Base-by-base conservation (phyloP, 2,888 invertebrate species). In the Patella caerulea region DNA sequence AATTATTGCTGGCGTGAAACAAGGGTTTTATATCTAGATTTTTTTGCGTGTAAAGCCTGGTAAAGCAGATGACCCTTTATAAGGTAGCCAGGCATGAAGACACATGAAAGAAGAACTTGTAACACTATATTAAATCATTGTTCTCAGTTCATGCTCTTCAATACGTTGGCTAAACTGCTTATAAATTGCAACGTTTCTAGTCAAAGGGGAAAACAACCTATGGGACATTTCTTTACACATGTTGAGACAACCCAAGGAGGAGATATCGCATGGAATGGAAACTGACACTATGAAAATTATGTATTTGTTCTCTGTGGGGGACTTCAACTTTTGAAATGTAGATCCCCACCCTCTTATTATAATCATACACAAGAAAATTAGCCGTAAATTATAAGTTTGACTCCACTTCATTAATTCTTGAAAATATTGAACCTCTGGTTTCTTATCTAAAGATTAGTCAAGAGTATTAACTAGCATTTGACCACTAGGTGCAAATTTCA, bases 91-190 rank as follows among this genome's bases (percentile, higher is more conserved):
- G 59, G 74, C 74, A 74, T 74, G 74, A 74, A 74, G 65, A 74
- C 59, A 74, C 73, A 73, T 55, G 19, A 73, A 73, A 73, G 73
- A 54, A 54, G 56, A 52, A n/a, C 52, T 59, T 69, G 74, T 74
- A 74, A 74, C 69, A 65, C 45, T 74, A 74, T 74, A 74, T 74
- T 74, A 74, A 74, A 69, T 11, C 74, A 74, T 74, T 74, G 74
- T 74, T 74, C 74, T 74, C 74, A 7, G 69, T 74, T 59, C 52
- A 74, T 69, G 52, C 59, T 59, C 65, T 74, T 65, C 69, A 74
- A 74, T 69, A 65, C 65, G 52, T 24, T 65, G 74, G 74, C 19
- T 69, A 74, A 74, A 74, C 74, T 24, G 74, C 69, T 69, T 59
- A 74, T 74, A 59, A 74, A 74, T 74, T 59, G 69, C 52, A 74